Conservation (phyloP, 2,113 vertebrate species). For the Xiphophorus maculatus region DNA sequence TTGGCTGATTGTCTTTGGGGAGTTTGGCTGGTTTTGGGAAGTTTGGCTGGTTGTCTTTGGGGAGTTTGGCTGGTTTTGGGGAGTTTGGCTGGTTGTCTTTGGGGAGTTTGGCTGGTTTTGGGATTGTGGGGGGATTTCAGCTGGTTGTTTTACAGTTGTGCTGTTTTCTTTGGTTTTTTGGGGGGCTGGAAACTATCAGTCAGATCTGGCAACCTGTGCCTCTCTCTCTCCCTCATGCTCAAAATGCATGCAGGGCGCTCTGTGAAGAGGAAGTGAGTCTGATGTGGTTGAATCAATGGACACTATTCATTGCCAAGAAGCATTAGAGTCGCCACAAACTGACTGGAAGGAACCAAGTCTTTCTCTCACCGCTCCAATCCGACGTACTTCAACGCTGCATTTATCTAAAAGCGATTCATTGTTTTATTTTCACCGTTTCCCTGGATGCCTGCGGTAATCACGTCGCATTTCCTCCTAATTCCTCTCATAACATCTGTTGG, state of each 20-base stretch:
- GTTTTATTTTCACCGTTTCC: constrained; percentile 10
- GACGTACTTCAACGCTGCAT: constrained; percentile 25
- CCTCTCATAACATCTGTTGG: constrained; percentile 33
- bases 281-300: constrained; percentile 72
- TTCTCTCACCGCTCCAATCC: constrained; percentile 24
- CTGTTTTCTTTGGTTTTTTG: no score
- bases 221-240: background rate
- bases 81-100: no score
- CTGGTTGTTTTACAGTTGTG: no score
- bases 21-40: no score
- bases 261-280: constrained; percentile 71
- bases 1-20: no score
- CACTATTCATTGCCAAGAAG: constrained; percentile 69
- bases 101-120: no score
- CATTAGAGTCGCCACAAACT: constrained; percentile 59
- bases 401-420: constrained; percentile 4
- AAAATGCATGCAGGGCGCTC: constrained; percentile 49
- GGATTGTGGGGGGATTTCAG: no score
- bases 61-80: no score
- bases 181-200: no score
- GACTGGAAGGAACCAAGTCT: constrained; percentile 38
- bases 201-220: no score
- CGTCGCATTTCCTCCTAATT: constrained; percentile 37
- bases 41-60: no score
- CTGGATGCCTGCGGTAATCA: constrained; percentile 24